Percentiles rank a stretch among this genome's conserved stretches.
These are phyloP conservation scores for Cariama cristata DNA, from an alignment of 2,113 vertebrate genomes.

Conservation along the genomic window DNA sequence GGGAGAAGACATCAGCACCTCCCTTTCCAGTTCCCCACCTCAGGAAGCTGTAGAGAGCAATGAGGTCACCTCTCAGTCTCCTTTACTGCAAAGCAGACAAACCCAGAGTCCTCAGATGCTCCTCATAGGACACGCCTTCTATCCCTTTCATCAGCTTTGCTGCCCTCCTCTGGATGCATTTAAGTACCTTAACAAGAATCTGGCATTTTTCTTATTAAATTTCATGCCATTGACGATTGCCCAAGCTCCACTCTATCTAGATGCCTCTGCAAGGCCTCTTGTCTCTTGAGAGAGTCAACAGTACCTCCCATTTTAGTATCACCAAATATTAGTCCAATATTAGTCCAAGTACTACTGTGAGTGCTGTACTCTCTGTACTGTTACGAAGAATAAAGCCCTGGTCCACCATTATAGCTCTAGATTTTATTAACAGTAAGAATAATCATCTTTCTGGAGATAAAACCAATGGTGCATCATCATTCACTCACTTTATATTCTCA, in stretches of 20 bases:
- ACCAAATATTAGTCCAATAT: not conserved
- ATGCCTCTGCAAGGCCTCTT: not conserved
- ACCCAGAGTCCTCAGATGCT: not conserved
- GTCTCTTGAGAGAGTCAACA: not conserved
- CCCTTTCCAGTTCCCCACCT: not conserved
- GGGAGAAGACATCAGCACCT: not conserved
- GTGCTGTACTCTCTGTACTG: rapidly evolving
- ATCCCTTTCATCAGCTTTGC: not conserved
- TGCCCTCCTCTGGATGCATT: rapidly evolving
- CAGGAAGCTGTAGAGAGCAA: not conserved
- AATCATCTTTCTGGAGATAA: not conserved
- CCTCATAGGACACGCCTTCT: not conserved
- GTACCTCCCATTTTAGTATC: not conserved
- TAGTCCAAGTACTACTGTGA: not conserved
- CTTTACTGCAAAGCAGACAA: not conserved
- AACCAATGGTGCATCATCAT: not conserved
- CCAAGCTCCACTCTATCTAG: not conserved
- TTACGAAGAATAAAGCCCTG: not conserved
- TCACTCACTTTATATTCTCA: constrained; percentile 89
- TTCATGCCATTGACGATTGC: not conserved
- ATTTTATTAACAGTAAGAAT: not conserved
- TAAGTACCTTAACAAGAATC: not conserved
- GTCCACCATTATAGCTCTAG: not conserved
- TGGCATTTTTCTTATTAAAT: not conserved
- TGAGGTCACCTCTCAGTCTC: not conserved